Base-by-base conservation (phyloP, 2,113 vertebrate species). In the human region DNA sequence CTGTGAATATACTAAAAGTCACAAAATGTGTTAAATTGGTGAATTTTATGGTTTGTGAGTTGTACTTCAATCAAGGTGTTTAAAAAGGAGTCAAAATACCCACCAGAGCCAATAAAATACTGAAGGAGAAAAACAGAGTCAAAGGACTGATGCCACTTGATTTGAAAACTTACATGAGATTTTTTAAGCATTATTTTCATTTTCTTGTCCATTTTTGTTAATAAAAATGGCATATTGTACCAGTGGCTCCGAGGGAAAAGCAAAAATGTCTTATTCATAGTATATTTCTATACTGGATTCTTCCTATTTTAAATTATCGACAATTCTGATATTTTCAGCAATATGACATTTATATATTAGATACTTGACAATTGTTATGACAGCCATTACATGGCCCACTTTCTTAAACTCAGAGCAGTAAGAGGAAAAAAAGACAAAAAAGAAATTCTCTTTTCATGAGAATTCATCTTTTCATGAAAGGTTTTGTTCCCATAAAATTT, bases 301-400 rank as follows among this genome's bases (percentile, higher is more conserved):
- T 94, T 68, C 9, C 22, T 80, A 16, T 75, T 96, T 94, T 86
- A 91, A 73, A 76, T 89, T 93, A 18, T 85, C 38, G 76, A 32
- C 18, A 59, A 78, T 79, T 87, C 57, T 87, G 45, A 94, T 84
- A 38, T 92, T 76, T 32, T 95, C 78, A 91, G n/a, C 43, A 84
- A 22, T 90, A 50, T 94, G 89, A 81, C 48, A 89, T 84, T 80
- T 85, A 32, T 59, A 59, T 50, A 59, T 93, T 89, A 66, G 80
- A 91, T 80, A 7, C 57, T 25, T 78, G 75, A 81, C 78, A 13
- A 81, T 83, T 27, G 0, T 75, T 93, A 32, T 84, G 75, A 40
- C 38, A 80, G 16, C 73, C 40, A 70, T 61, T 79, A 3, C 52
- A 59, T 55, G 22, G 35, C 18, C 18, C 20, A 78, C 22, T 86